phyloP scores from a whole-genome alignment of 2,113 vertebrate genomes.

The Ciconia maguari region DNA sequence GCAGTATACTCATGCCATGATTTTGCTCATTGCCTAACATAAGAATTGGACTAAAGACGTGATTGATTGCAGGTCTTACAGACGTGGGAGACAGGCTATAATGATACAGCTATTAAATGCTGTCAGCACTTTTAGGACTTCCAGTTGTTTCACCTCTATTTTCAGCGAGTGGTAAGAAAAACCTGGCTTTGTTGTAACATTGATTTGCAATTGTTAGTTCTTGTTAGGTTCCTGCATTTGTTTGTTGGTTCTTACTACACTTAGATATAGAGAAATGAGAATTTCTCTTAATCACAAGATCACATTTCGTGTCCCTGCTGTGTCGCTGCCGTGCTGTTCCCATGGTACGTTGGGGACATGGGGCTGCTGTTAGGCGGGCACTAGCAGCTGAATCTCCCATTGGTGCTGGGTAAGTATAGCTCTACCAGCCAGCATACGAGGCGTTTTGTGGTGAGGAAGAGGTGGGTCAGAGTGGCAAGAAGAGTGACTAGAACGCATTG shows the following conservation, averaged over 20 bases:
- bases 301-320: neutral
- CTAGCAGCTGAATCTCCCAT: neutral
- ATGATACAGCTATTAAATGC: neutral
- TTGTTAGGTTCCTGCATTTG: neutral
- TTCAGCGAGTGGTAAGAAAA: neutral
- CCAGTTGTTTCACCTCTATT: neutral
- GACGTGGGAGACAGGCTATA: neutral
- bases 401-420: neutral
- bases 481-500: neutral
- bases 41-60: neutral
- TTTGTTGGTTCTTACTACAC: neutral
- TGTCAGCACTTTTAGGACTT: neutral
- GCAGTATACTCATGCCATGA: neutral
- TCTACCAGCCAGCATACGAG: neutral
- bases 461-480: neutral
- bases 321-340: neutral
- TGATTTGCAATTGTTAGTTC: neutral
- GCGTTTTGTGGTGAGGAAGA: neutral
- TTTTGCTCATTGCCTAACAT: neutral
- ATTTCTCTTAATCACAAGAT: neutral
- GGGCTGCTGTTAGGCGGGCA: neutral
- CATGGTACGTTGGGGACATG: fast-evolving
- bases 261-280: neutral
- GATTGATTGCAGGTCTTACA: neutral
- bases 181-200: neutral